These are phyloP conservation scores for Auanema sp. DNA, from an alignment of 2,888 invertebrate species.

Conservation along the genomic window DNA sequence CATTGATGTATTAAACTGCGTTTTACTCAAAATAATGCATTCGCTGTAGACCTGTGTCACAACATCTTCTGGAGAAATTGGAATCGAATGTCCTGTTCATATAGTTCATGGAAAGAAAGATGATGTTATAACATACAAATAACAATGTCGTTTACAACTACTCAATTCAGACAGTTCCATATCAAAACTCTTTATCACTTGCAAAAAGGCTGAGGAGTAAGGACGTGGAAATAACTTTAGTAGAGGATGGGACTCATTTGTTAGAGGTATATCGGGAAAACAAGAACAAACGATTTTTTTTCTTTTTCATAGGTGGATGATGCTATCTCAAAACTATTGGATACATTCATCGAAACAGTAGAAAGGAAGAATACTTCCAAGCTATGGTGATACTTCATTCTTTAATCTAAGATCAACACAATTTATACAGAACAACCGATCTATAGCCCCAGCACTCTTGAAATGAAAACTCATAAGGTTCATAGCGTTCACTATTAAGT, in stretches of 20 bases:
- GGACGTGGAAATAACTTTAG: conserved; percentile 23
- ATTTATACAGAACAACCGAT: no score
- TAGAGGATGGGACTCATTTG: conserved; percentile 29
- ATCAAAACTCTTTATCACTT: conserved; percentile 28
- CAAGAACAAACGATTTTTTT: no score
- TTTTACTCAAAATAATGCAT: not conserved
- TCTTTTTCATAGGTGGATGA: not conserved
- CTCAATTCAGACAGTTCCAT: conserved; percentile 36
- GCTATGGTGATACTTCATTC: not conserved
- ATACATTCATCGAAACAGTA: no score
- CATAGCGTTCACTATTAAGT: no score
- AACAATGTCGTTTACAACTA: no score
- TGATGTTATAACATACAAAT: conserved; percentile 21
- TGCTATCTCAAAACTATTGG: no score
- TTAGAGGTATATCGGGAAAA: conserved; percentile 27
- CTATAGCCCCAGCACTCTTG: no score
- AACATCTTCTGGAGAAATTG: conserved; percentile 12
- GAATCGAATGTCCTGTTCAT: conserved; percentile 34
- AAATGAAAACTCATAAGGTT: no score
- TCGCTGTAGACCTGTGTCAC: conserved; percentile 31
- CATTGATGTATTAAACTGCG: conserved; percentile 13
- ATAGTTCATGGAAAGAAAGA: conserved; percentile 34
- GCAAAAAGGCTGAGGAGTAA: conserved; percentile 19
- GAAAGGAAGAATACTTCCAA: not conserved
- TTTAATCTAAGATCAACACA: no score